Percentiles rank a stretch among this genome's conserved stretches.
Evolutionary conservation across 2,113 vertebrate species (phyloP).

Genomic region (Lamprologus callipterus): DNA sequence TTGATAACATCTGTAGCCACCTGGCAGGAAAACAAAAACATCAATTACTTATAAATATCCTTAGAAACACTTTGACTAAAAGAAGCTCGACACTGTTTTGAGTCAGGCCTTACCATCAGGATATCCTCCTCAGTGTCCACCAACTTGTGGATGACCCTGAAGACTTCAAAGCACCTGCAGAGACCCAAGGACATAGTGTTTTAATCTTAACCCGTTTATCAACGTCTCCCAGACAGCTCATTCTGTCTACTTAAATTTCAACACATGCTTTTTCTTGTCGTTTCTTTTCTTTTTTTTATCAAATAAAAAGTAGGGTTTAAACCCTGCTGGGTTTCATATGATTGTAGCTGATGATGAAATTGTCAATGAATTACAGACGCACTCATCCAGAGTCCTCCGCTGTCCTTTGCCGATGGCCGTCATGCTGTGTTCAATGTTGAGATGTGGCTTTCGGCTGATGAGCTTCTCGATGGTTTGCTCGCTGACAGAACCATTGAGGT

Average conservation of each 20-base stretch:
- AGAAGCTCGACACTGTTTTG: not conserved
- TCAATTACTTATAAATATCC: not conserved
- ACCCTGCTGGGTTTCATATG: not conserved
- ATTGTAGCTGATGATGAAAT: too few relatives aligned
- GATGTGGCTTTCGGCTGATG: slow-evolving; percentile 78
- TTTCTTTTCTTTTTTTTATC: not conserved
- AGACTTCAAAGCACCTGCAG: slow-evolving; percentile 90
- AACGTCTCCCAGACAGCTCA: not conserved
- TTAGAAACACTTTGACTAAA: not conserved
- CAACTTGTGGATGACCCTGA: slow-evolving; percentile 89
- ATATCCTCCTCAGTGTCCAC: slow-evolving; percentile 87
- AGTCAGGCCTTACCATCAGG: slow-evolving; percentile 75
- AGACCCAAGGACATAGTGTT: not conserved
- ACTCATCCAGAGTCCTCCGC: slow-evolving; percentile 87
- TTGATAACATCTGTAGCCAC: slow-evolving; percentile 90
- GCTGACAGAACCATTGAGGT: slow-evolving; percentile 93
- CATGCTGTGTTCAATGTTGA: slow-evolving; percentile 81
- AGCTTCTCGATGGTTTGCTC: slow-evolving; percentile 84
- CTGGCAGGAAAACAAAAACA: slow-evolving; percentile 47
- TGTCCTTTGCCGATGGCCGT: slow-evolving; percentile 85
- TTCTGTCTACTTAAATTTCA: not conserved
- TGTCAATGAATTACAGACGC: slow-evolving; percentile 25
- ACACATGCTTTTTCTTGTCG: not conserved
- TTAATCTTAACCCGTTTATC: not conserved
- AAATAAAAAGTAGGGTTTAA: not conserved